Evolutionary conservation across 2,888 invertebrate genomes (phyloP), one percentile per base, ranked within the genome.

Genomic region (Agriopis aurantiaria): DNA sequence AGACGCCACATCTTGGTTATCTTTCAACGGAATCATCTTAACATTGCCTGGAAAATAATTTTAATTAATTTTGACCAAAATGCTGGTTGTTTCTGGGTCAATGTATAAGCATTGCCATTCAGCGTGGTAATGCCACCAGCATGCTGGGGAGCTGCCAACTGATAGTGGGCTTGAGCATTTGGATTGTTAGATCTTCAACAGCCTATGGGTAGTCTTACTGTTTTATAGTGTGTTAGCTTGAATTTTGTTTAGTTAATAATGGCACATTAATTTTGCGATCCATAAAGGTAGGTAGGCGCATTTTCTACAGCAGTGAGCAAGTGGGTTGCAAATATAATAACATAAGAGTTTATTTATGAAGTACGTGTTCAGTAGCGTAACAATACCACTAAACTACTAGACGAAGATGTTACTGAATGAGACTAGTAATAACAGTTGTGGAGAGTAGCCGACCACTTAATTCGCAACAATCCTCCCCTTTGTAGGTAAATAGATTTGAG

Each of bases 1-100:
- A 88, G 99, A 99, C 78, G 98, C 98, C 88, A 99, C 96, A 96
- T 99, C 99, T 86, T 97, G 96, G 95, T 99, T 99, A 92, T 99
- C 98, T 94, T 97, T 97, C 88, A 98, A 94, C 79, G 96, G 96
- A 95, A 96, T 96, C 97, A 97, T 97, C 91, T 95, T 96, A 87
- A 91, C 96, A 96, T 95, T 80, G 92, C 95, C 94, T 93, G 86
- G 60, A 79, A 80, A 65, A 55, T 45, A 8, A 56, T 48, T 43
- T 17, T 9, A 60, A 14, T 45, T 10, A 57, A 64, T 23, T 23
- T 23, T 0, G 17, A 1, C 17, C 17, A 23, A 0, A 23, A 23
- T 23, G 17, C 17, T 23, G 17, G 17, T 23, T 23, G 17, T 23
- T 23, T 23, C 17, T 23, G 17, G 17, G 1, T 23, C 17, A 23